Percentiles rank a stretch among this genome's conserved stretches.
These are phyloP conservation scores for Oncorhynchus tshawytscha DNA, from an alignment of 2,113 vertebrate genomes.

Conservation along the genomic window DNA sequence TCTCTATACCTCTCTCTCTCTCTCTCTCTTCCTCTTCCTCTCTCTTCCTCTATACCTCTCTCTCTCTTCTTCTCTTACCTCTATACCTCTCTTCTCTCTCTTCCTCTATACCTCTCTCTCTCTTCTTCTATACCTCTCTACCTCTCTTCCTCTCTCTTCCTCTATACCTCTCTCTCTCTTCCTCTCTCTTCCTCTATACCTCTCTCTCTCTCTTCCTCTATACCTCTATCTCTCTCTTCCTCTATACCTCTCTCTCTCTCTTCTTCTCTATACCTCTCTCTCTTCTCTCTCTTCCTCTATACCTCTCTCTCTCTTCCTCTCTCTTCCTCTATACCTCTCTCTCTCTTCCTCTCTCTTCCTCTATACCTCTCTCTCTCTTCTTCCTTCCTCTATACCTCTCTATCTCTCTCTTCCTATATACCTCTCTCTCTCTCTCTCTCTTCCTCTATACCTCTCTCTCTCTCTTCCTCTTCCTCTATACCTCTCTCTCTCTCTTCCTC, in stretches of 20 bases:
- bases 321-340: constrained; percentile 20
- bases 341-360: not conserved
- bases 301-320: not conserved
- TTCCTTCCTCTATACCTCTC: not conserved
- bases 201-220: constrained; percentile 25
- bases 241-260: constrained; percentile 24
- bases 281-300: constrained; percentile 30
- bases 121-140: too few species aligned
- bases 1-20: too few species aligned
- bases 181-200: too few species aligned
- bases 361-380: too few species aligned
- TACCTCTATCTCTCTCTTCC: not conserved
- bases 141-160: too few species aligned
- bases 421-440: not conserved
- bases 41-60: constrained; percentile 1
- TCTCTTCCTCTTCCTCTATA: too few species aligned
- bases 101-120: constrained; percentile 39
- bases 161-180: too few species aligned
- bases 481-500: too few species aligned
- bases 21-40: too few species aligned
- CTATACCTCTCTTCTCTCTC: constrained; percentile 25
- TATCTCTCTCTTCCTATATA: not conserved
- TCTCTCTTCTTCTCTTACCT: constrained; percentile 11
- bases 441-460: too few species aligned
- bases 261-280: too few species aligned